phyloP scores from a whole-genome alignment of 2,797 vertebrate species.

The Xenentodon cancila region DNA sequence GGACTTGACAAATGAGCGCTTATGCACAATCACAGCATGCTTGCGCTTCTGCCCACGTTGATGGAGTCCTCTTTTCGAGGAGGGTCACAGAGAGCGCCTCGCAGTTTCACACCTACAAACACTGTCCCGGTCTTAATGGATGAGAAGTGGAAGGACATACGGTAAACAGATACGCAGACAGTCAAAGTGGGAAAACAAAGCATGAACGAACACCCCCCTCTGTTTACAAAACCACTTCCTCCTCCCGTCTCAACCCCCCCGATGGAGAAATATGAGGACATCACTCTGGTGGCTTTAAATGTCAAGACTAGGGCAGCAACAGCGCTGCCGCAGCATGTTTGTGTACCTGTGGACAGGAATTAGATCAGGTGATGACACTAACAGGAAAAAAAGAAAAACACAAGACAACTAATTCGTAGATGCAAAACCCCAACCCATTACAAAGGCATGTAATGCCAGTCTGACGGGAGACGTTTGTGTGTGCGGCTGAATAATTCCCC shows the following conservation, averaged over 20 bases:
- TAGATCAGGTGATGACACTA: constrained; percentile 43
- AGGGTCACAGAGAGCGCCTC: constrained; percentile 52
- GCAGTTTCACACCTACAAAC: constrained; percentile 47
- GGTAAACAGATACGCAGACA: constrained; percentile 54
- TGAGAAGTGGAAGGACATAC: constrained; percentile 58
- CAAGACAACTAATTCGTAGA: constrained; percentile 6
- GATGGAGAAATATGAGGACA: constrained; percentile 64
- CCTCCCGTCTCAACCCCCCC: constrained; percentile 26
- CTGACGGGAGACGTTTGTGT: constrained; percentile 37
- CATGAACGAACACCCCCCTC: constrained; percentile 14
- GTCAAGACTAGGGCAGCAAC: constrained; percentile 64
- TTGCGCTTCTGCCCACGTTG: constrained; percentile 67
- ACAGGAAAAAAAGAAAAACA: constrained; percentile 27
- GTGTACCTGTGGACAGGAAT: constrained; percentile 57
- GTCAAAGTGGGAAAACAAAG: constrained; percentile 52
- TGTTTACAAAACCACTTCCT: neutral
- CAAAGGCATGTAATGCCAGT: constrained; percentile 46
- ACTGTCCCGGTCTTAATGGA: constrained; percentile 56
- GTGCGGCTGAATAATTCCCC: constrained; percentile 35
- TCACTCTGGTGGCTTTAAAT: constrained; percentile 66
- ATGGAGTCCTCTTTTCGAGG: constrained; percentile 65
- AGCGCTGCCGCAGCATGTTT: constrained; percentile 42
- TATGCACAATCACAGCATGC: constrained; percentile 66
- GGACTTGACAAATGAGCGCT: constrained; percentile 74
- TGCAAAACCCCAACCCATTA: constrained; percentile 37